A percentile compares a stretch with the other conserved stretches of the same genome.
Evolutionary conservation across 1,140 invertebrate species (phyloP).

Genomic region (Penaeus chinensis): DNA sequence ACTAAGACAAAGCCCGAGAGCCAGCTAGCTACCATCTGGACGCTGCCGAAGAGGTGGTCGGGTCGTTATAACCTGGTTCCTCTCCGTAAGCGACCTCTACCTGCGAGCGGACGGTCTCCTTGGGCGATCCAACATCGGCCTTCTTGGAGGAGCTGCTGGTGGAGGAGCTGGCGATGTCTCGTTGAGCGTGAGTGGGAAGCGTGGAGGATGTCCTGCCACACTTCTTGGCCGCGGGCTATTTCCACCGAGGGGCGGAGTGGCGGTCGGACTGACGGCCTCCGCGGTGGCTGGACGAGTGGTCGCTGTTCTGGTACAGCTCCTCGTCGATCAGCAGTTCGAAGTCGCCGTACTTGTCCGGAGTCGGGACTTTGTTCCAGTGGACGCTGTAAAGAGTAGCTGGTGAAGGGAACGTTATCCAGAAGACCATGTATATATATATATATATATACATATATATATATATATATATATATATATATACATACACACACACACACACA

Average conservation of each 20-base stretch:
- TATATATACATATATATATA: background rate
- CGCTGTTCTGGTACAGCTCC: constrained; percentile 67
- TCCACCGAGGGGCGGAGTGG: constrained; percentile 52
- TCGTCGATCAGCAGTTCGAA: constrained; percentile 92
- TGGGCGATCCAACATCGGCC: too few species aligned
- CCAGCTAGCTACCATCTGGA: too few species aligned
- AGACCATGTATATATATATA: background rate
- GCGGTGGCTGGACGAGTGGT: constrained; percentile 43
- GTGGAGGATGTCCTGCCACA: constrained; percentile 45
- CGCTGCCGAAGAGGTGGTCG: too few species aligned
- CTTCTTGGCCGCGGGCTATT: constrained; percentile 45
- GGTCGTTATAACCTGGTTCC: too few species aligned
- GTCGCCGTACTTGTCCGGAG: constrained; percentile 83
- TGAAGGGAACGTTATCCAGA: background rate
- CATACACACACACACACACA: background rate
- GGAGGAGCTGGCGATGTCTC: background rate
- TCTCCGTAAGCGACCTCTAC: too few species aligned
- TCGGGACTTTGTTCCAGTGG: constrained; percentile 89
- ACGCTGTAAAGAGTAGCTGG: constrained; percentile 72
- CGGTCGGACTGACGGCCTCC: constrained; percentile 35
- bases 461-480: background rate
- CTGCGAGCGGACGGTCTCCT: too few species aligned
- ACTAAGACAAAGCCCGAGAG: too few species aligned
- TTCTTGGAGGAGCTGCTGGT: too few species aligned
- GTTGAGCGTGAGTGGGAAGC: constrained; percentile 40